Conservation (phyloP, 2,888 invertebrate genomes). For the Cantharis nigra region DNA sequence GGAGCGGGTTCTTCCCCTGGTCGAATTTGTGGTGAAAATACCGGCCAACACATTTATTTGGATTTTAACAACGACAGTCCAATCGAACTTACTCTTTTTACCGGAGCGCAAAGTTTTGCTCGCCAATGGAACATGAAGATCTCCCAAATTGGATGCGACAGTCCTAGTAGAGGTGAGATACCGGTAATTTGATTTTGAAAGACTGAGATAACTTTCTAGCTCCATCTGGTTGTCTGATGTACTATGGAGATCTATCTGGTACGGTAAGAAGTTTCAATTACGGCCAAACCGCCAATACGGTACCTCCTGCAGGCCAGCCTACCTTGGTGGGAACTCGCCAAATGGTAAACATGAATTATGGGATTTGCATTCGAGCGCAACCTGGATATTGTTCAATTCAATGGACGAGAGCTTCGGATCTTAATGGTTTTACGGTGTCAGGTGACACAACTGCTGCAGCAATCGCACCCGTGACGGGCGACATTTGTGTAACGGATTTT, state of each 20-base stretch:
- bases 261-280: conserved; percentile 79
- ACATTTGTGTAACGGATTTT: conserved; percentile 71
- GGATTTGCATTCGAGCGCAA: conserved; percentile 75
- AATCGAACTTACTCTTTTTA: conserved; percentile 70
- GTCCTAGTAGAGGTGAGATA: conserved; percentile 65
- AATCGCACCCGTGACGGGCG: conserved; percentile 61
- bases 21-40: conserved; percentile 81
- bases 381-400: conserved; percentile 75
- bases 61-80: conserved; percentile 72
- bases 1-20: conserved; percentile 73
- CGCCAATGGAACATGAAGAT: conserved; percentile 78
- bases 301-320: conserved; percentile 22
- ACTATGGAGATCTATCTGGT: conserved; percentile 66
- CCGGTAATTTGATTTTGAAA: background rate
- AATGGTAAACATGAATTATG: conserved; percentile 73
- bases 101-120: conserved; percentile 62
- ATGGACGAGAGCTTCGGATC: conserved; percentile 62
- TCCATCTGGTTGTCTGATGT: conserved; percentile 79
- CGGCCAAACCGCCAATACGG: conserved; percentile 58
- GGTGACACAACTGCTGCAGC: conserved; percentile 70
- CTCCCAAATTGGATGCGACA: conserved; percentile 74
- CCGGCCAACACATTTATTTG: conserved; percentile 77
- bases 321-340: conserved; percentile 66
- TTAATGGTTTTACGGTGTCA: conserved; percentile 71
- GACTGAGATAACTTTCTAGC: conserved; percentile 56